Percentiles rank a stretch among this genome's conserved stretches.
phyloP scores from a whole-genome alignment of 2,113 vertebrate species.

The Pimephales promelas region DNA sequence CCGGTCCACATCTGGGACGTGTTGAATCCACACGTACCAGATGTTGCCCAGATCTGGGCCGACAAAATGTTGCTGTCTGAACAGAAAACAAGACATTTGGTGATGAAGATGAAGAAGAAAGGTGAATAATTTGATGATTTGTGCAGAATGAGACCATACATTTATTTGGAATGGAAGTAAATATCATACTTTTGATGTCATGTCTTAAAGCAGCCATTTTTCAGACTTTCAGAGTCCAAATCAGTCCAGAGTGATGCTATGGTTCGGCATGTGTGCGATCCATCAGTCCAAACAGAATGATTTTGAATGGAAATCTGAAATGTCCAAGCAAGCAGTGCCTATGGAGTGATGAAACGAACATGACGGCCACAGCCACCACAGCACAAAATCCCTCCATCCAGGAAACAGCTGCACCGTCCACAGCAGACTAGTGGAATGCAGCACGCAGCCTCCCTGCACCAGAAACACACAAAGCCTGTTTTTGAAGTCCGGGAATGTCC shows the following conservation, averaged over 20 bases:
- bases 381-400: neutral
- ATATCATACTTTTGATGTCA: neutral
- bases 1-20: too few species aligned
- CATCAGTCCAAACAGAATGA: neutral
- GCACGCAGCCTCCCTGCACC: neutral
- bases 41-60: too few species aligned
- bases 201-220: neutral
- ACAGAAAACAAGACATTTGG: too few species aligned
- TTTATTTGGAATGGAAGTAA: neutral
- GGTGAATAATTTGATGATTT: too few species aligned
- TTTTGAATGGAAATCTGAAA: constrained; percentile 9
- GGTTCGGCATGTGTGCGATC: neutral
- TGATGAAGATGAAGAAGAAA: too few species aligned
- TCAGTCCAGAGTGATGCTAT: neutral
- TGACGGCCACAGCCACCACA: neutral
- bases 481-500: neutral
- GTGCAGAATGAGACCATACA: neutral
- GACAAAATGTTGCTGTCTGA: too few species aligned
- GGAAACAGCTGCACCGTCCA: neutral
- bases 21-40: too few species aligned
- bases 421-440: neutral
- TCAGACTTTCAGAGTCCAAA: neutral
- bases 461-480: neutral
- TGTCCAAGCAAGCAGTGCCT: neutral
- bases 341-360: neutral